Conservation (phyloP, 2,888 invertebrate genomes). For the Augochlorella aurata region DNA sequence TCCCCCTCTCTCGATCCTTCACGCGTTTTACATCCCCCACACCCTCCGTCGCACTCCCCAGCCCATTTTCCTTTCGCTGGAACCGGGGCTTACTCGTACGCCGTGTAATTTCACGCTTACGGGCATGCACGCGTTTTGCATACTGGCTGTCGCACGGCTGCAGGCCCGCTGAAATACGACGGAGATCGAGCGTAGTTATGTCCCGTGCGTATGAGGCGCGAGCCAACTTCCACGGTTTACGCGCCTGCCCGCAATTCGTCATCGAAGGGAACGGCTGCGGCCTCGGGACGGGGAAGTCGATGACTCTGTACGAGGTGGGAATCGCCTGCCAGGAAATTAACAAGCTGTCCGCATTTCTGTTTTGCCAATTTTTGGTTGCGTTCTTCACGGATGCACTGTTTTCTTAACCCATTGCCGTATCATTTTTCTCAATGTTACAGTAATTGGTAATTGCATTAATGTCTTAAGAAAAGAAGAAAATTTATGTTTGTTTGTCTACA, state of each 20-base stretch:
- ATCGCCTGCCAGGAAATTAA: background rate
- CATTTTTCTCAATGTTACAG: too few species aligned
- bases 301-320: background rate
- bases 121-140: slow-evolving; percentile 71
- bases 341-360: background rate
- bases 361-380: too few species aligned
- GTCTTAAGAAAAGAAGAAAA: too few species aligned
- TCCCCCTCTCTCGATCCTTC: background rate
- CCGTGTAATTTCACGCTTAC: slow-evolving; percentile 75
- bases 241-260: slow-evolving; percentile 33
- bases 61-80: background rate
- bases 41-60: background rate
- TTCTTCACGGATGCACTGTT: too few species aligned
- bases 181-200: slow-evolving; percentile 60
- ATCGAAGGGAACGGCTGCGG: slow-evolving; percentile 31
- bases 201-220: slow-evolving; percentile 50
- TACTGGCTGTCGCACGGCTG: slow-evolving; percentile 67
- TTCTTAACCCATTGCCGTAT: too few species aligned
- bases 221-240: slow-evolving; percentile 55
- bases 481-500: too few species aligned
- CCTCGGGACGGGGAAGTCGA: background rate
- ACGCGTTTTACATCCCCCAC: background rate
- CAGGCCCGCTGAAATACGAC: slow-evolving; percentile 70
- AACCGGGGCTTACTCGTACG: slow-evolving; percentile 51
- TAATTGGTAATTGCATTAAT: too few species aligned